These are phyloP conservation scores for Danio aesculapii DNA, from an alignment of 2,797 vertebrate species.

Conservation along the genomic window DNA sequence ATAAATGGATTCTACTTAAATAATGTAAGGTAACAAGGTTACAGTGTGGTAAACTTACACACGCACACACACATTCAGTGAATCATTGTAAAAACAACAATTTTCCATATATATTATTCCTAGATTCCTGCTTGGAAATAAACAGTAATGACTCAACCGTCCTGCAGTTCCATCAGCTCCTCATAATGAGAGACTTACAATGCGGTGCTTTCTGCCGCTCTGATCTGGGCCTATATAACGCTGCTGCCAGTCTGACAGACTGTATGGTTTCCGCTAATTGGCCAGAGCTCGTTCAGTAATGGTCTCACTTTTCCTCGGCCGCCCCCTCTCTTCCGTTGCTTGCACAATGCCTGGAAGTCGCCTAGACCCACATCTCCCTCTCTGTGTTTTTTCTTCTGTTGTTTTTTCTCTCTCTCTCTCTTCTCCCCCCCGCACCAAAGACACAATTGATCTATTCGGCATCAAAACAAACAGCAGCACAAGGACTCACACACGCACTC, in stretches of 20 bases:
- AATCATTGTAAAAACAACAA: neutral
- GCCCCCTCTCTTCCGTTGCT: slow-evolving; percentile 78
- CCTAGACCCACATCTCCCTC: slow-evolving; percentile 81
- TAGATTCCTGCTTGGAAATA: slow-evolving; percentile 7
- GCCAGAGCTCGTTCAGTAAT: slow-evolving; percentile 80
- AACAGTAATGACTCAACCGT: slow-evolving; percentile 2
- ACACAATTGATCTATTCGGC: slow-evolving; percentile 71
- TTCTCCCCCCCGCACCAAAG: slow-evolving; percentile 56
- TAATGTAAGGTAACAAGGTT: too few relatives aligned
- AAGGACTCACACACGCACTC: slow-evolving; percentile 68
- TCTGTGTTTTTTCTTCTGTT: slow-evolving; percentile 76
- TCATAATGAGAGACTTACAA: too few relatives aligned
- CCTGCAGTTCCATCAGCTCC: too few relatives aligned
- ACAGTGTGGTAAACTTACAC: too few relatives aligned
- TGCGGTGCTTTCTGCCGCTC: slow-evolving; percentile 16
- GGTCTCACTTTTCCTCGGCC: slow-evolving; percentile 84
- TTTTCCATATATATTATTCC: neutral
- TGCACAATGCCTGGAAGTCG: slow-evolving; percentile 87
- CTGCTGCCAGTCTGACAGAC: slow-evolving; percentile 73
- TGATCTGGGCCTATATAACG: slow-evolving; percentile 47
- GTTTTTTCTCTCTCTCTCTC: slow-evolving; percentile 69
- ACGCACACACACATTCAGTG: neutral
- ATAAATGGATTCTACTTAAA: too few relatives aligned
- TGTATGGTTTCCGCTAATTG: slow-evolving; percentile 81
- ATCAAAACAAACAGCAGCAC: slow-evolving; percentile 78